Base-by-base conservation (phyloP, 2,888 invertebrate genomes). In the Terebella lapidaria region DNA sequence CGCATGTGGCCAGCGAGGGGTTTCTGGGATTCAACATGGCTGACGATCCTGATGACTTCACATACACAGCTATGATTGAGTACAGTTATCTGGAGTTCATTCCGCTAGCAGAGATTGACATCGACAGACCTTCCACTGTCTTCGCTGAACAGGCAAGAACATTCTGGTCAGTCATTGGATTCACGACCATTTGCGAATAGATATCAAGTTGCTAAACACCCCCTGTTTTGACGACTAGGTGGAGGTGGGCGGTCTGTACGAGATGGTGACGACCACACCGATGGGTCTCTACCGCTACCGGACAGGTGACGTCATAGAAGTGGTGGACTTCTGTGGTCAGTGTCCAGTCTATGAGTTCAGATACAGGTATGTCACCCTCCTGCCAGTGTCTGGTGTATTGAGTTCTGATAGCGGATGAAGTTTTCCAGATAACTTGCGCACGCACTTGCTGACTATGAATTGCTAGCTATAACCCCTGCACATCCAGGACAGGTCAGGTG, bases 321-420 rank as follows among this genome's bases (percentile, higher is more conserved):
- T 71, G 1, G 61, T 61, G 1, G 71, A 68, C 24, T 75, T 74
- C 65, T 67, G 74, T 58, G 69, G 76, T 58, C 67, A 73, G 28
- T 75, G 75, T 63, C 80, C 80, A 2, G 68, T 78, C 29, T 71
- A 78, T 49, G 74, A 75, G 57, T 79, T 79, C 62, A 69, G 71
- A 62, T 78, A 78, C 71, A 76, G 79, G 80, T 77, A 63, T 15
- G 29, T 47, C 5, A 10, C 24, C 49, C 5, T 10, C 18, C 49
- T 5, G 5, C 10, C 24, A 49, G 22, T 5, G 5, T 5, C n/a
- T 49, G 49, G 15, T 5, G 49, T 22, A 49, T n/a, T 49, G 10
- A 35, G 42, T n/a, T n/a, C n/a, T n/a, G n/a, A 18, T 35, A 35
- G 35, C 35, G 35, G 35, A 35, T n/a, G n/a, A n/a, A n/a, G n/a